Evolutionary conservation across 2,113 vertebrate genomes (phyloP).

Genomic region (Electrona antarctica): DNA sequence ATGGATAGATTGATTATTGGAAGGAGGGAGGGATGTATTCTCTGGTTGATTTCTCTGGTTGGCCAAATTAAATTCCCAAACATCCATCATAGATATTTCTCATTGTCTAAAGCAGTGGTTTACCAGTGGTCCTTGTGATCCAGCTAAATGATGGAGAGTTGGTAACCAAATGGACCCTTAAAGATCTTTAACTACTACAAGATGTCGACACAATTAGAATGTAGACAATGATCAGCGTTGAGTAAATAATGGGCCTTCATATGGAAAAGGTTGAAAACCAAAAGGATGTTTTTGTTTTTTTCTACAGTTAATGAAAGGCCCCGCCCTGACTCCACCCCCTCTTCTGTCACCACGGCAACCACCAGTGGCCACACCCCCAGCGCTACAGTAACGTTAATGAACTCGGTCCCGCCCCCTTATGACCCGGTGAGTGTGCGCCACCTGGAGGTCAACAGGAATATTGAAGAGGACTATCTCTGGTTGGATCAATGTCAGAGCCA

Average conservation of each 20-base stretch:
- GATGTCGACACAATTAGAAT: too few relatives aligned
- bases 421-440: constrained; percentile 36
- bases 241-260: too few relatives aligned
- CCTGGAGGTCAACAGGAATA: not conserved
- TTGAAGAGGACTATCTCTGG: constrained; percentile 66
- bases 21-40: too few relatives aligned
- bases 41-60: too few relatives aligned
- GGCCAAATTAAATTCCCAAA: too few relatives aligned
- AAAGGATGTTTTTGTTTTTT: not conserved
- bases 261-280: too few relatives aligned
- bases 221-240: too few relatives aligned
- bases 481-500: constrained; percentile 68
- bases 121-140: too few relatives aligned
- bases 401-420: constrained; percentile 45
- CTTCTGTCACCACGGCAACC: not conserved
- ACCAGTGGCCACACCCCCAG: not conserved
- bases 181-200: too few relatives aligned
- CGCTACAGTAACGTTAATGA: constrained; percentile 11
- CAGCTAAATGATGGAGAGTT: too few relatives aligned
- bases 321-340: constrained; percentile 2
- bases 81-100: not conserved
- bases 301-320: constrained; percentile 24
- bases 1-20: too few relatives aligned
- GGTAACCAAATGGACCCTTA: too few relatives aligned
- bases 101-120: not conserved